A percentile compares a stretch with the other conserved stretches of the same genome.
phyloP scores from a whole-genome alignment of 64 coral and sea anemone genomes.

The Montipora cactus region DNA sequence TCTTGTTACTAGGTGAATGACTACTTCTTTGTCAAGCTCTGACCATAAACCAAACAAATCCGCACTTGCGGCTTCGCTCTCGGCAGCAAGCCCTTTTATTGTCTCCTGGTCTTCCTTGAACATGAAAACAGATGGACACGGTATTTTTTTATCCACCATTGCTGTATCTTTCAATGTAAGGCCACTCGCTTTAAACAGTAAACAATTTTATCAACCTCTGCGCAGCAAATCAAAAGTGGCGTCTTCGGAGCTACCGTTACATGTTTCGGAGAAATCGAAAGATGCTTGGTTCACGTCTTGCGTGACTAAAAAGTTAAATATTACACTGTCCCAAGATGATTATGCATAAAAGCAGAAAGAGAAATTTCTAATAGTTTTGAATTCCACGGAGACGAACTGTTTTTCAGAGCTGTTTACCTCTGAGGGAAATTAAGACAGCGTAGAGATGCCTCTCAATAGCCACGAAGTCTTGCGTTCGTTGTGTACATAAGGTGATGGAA shows the following conservation, averaged over 20 bases:
- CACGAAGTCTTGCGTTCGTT: too few relatives aligned
- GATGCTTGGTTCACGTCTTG: not conserved
- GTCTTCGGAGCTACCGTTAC: too few relatives aligned
- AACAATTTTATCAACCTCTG: too few relatives aligned
- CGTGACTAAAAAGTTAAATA: not conserved
- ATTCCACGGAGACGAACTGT: too few relatives aligned
- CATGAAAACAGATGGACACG: not conserved
- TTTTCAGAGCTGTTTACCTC: too few relatives aligned
- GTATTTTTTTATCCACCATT: not conserved
- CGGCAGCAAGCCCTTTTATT: not conserved
- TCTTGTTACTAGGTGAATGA: conserved; percentile 54
- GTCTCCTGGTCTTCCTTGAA: not conserved
- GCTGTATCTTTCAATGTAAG: not conserved
- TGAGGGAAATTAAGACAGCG: too few relatives aligned
- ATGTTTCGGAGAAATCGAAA: not conserved
- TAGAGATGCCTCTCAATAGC: too few relatives aligned
- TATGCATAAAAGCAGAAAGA: not conserved
- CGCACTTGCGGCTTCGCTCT: not conserved
- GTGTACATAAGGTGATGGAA: not conserved
- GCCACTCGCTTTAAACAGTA: too few relatives aligned
- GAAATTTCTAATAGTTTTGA: not conserved
- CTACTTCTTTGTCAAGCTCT: conserved; percentile 44
- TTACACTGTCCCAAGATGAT: not conserved
- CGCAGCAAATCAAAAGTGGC: too few relatives aligned
- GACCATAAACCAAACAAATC: conserved; percentile 80